These are phyloP conservation scores for Platichthys stellatus DNA, from an alignment of 2,113 vertebrate genomes.

Conservation along the genomic window DNA sequence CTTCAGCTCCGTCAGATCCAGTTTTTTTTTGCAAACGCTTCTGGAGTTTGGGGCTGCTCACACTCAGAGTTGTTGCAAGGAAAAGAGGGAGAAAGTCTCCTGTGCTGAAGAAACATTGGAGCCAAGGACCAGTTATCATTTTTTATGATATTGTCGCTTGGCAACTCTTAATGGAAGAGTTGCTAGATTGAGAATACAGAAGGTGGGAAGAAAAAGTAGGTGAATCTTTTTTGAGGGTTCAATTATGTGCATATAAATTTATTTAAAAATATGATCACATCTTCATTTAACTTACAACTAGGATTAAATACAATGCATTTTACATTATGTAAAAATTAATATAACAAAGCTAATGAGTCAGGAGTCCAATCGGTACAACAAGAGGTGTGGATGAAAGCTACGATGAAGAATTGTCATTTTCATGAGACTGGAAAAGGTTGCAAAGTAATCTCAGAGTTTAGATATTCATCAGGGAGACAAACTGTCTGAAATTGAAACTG, in stretches of 20 bases:
- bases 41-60: constrained; percentile 26
- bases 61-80: constrained; percentile 21
- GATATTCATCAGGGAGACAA: background rate
- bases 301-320: too few species aligned
- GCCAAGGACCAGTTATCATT: background rate
- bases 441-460: background rate
- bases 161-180: background rate
- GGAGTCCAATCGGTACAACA: background rate
- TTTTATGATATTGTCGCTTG: background rate
- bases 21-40: constrained; percentile 23
- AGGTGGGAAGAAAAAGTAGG: background rate
- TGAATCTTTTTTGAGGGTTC: background rate
- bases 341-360: too few species aligned
- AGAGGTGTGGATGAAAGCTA: background rate
- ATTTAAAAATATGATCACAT: background rate
- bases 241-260: background rate
- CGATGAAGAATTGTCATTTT: background rate
- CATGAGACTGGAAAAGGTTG: background rate
- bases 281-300: background rate
- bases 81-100: constrained; percentile 75
- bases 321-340: too few species aligned
- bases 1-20: constrained; percentile 27
- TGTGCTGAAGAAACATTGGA: constrained; percentile 48
- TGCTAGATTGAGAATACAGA: too few species aligned
- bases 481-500: background rate